phyloP scores from a whole-genome alignment of 2,888 invertebrate genomes.

The Euzophera pinguis region DNA sequence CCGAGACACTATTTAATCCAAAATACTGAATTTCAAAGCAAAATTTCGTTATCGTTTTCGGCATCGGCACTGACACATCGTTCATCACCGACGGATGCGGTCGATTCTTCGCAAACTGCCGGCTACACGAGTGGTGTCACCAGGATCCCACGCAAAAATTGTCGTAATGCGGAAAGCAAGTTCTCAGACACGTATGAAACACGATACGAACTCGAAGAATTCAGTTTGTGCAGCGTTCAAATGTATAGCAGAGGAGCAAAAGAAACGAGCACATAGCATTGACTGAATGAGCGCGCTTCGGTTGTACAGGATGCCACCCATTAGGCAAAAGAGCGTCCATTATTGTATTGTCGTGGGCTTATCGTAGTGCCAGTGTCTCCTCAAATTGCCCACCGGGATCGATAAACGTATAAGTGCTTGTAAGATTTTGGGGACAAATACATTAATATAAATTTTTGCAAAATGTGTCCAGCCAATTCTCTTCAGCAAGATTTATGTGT shows the following conservation, averaged over 20 bases:
- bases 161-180: conserved; percentile 42
- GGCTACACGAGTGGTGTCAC: conserved; percentile 22
- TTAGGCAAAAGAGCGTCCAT: conserved; percentile 73
- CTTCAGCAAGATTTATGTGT: neutral
- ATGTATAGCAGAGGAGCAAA: conserved; percentile 41
- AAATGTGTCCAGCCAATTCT: neutral
- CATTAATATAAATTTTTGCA: conserved; percentile 17
- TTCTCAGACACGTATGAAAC: conserved; percentile 34
- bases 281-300: conserved; percentile 71
- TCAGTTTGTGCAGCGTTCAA: conserved; percentile 26
- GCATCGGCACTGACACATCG: conserved; percentile 45
- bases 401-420: conserved; percentile 44
- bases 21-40: conserved; percentile 20
- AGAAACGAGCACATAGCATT: conserved; percentile 62
- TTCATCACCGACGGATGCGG: conserved; percentile 39
- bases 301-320: conserved; percentile 68
- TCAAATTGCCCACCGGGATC: conserved; percentile 52
- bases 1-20: conserved; percentile 30
- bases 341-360: conserved; percentile 77
- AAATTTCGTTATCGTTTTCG: conserved; percentile 42
- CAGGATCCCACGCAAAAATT: conserved; percentile 55
- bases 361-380: conserved; percentile 67
- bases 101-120: conserved; percentile 28
- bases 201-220: conserved; percentile 32
- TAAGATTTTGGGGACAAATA: conserved; percentile 29